phyloP scores from a whole-genome alignment of 2,797 vertebrate species.

The Manis pentadactyla region DNA sequence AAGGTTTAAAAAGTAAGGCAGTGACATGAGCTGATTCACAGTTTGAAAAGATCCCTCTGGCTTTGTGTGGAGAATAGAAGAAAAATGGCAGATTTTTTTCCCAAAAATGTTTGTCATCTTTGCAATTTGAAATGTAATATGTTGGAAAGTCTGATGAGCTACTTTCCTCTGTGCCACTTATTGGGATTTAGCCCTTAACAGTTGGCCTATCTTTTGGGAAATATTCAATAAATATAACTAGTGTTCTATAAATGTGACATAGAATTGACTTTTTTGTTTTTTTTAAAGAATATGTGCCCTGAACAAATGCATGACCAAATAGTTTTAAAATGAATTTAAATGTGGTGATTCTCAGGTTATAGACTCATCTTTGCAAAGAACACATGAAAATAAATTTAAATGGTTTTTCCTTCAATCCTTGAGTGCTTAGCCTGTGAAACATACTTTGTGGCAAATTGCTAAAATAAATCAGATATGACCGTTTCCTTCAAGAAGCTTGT shows the following conservation, averaged over 20 bases:
- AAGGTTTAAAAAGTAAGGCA: background rate
- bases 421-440: background rate
- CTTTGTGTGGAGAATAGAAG: background rate
- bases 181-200: background rate
- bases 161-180: background rate
- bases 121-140: background rate
- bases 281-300: background rate
- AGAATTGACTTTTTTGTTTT: background rate
- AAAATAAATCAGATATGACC: background rate
- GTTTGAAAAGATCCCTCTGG: background rate
- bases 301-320: background rate
- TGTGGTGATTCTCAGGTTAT: background rate
- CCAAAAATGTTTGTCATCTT: background rate
- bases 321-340: slow-evolving; percentile 29
- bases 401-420: background rate
- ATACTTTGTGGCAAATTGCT: background rate
- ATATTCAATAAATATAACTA: background rate
- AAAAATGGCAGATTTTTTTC: background rate
- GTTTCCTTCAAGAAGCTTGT: background rate
- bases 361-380: background rate
- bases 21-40: background rate
- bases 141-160: background rate
- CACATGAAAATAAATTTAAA: background rate
- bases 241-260: background rate
- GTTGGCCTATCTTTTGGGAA: background rate